Evolutionary conservation across 2,888 invertebrate species (phyloP).

Genomic region (Alitta virens): DNA sequence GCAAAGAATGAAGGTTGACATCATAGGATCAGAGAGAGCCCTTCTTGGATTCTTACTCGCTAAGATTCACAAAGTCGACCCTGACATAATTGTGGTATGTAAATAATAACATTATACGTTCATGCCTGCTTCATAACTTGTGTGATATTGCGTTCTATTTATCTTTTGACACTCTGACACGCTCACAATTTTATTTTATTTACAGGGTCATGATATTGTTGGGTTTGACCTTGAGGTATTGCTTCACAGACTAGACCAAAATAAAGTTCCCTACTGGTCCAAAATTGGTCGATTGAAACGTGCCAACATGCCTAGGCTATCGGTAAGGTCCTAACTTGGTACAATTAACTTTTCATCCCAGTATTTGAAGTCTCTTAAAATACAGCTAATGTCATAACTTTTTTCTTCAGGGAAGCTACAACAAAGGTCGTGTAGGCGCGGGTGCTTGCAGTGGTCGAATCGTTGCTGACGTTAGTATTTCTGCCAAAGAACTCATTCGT

Average conservation of each 20-base stretch:
- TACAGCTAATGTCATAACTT: too few species aligned
- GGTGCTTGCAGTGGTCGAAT: conserved; percentile 68
- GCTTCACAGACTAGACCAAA: conserved; percentile 75
- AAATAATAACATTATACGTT: neutral
- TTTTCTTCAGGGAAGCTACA: neutral
- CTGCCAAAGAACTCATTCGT: conserved; percentile 90
- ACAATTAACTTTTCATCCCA: too few species aligned
- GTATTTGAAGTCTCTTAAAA: too few species aligned
- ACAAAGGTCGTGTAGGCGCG: conserved; percentile 12
- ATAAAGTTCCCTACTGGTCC: conserved; percentile 84
- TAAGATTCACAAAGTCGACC: conserved; percentile 82
- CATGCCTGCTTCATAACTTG: neutral
- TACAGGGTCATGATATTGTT: conserved; percentile 81
- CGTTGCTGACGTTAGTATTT: conserved; percentile 85
- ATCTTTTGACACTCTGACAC: neutral
- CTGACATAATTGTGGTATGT: conserved; percentile 80
- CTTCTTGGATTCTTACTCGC: conserved; percentile 83
- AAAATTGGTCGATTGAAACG: conserved; percentile 82
- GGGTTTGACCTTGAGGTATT: conserved; percentile 87
- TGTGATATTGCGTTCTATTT: neutral
- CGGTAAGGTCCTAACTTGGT: conserved; percentile 24
- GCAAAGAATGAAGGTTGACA: conserved; percentile 65
- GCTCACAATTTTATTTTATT: too few species aligned
- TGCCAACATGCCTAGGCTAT: conserved; percentile 57
- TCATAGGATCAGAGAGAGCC: conserved; percentile 80